Percentiles rank a stretch among this genome's conserved stretches.
phyloP scores from a whole-genome alignment of 2,797 vertebrate genomes.

The Chromis chromis region DNA sequence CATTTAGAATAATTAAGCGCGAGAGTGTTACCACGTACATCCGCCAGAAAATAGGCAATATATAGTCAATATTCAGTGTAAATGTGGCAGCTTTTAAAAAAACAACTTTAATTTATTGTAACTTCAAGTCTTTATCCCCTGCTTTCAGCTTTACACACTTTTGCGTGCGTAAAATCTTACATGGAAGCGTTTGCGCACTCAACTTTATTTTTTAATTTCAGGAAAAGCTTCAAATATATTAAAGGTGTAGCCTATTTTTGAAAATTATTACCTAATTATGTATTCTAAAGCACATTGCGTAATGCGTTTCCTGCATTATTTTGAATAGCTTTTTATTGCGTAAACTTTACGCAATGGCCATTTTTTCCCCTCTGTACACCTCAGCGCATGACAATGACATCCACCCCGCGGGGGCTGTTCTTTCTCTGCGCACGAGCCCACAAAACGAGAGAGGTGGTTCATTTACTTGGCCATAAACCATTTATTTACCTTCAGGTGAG shows the following conservation, averaged over 20 bases:
- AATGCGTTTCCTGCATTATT: neutral
- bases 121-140: neutral
- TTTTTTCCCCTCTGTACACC: conserved; percentile 2
- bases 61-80: neutral
- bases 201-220: neutral
- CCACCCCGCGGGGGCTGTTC: conserved; percentile 27
- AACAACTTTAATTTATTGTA: neutral
- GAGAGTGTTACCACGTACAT: neutral
- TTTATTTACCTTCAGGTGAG: conserved; percentile 91
- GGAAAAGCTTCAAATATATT: neutral
- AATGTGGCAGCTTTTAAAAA: neutral
- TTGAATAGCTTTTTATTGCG: neutral
- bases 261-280: neutral
- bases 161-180: neutral
- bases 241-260: neutral
- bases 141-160: neutral
- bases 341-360: neutral
- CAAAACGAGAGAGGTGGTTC: conserved; percentile 65
- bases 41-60: neutral
- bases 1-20: conserved; percentile 15
- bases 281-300: neutral
- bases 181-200: neutral
- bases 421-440: conserved; percentile 46
- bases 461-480: conserved; percentile 86
- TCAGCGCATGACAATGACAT: conserved; percentile 47